Percentiles rank a stretch among this genome's conserved stretches.
Conservation (phyloP, 1,140 invertebrate genomes). For the Helicorthomorpha holstii region DNA sequence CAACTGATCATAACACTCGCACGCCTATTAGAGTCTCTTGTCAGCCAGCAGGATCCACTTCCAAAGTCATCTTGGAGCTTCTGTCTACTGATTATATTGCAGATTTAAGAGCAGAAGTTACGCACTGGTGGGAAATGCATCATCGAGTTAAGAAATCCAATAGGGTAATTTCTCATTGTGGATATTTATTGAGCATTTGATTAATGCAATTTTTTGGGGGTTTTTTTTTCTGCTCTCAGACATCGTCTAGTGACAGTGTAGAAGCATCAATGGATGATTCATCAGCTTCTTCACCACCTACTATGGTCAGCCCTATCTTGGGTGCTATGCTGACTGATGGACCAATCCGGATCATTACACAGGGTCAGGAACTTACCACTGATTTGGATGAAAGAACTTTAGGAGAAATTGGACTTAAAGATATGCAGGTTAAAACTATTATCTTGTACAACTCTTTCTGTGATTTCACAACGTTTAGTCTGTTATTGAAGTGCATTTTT, state of each 20-base stretch:
- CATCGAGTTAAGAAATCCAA: no score
- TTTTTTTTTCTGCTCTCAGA: no score
- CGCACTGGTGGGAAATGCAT: conserved; percentile 70
- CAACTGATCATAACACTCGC: conserved; percentile 34
- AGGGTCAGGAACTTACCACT: conserved; percentile 80
- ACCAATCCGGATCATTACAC: conserved; percentile 75
- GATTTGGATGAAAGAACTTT: conserved; percentile 82
- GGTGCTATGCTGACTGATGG: conserved; percentile 44
- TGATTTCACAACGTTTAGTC: no score
- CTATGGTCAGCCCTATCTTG: conserved; percentile 21
- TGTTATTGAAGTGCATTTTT: conserved; percentile 10
- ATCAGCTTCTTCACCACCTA: background rate
- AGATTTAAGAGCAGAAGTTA: conserved; percentile 77
- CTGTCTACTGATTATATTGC: conserved; percentile 66
- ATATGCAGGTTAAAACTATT: conserved; percentile 33
- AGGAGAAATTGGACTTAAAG: conserved; percentile 78
- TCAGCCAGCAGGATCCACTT: conserved; percentile 64
- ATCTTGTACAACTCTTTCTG: no score
- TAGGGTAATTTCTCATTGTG: no score
- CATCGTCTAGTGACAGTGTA: background rate
- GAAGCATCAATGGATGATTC: background rate
- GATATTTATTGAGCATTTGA: no score
- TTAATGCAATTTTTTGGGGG: no score
- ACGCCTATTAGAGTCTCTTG: conserved; percentile 51
- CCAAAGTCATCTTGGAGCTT: conserved; percentile 48